These are phyloP conservation scores for Cnemophilus loriae DNA, from an alignment of 2,113 vertebrate species.

Conservation along the genomic window DNA sequence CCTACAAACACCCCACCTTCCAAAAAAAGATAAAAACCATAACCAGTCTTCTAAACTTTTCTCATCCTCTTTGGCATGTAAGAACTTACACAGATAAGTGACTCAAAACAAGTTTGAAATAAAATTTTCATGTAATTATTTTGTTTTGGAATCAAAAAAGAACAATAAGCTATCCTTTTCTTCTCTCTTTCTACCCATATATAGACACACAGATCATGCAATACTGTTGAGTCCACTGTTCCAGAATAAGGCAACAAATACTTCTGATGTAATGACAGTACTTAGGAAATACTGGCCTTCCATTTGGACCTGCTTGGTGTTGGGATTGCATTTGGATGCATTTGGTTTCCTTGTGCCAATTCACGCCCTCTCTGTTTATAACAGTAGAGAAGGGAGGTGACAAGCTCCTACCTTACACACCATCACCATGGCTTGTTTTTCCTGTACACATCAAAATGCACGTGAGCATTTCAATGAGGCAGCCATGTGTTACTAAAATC, in stretches of 20 bases:
- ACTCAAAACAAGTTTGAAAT: neutral
- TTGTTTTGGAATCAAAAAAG: neutral
- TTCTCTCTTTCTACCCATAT: neutral
- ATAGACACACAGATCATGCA: neutral
- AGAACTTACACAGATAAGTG: neutral
- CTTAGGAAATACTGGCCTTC: neutral
- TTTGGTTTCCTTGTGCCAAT: neutral
- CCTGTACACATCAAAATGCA: neutral
- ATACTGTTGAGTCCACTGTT: neutral
- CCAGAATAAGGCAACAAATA: neutral
- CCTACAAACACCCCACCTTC: rapidly evolving
- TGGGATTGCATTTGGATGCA: neutral
- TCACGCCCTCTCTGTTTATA: neutral
- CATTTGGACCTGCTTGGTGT: neutral
- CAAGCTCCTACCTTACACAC: neutral
- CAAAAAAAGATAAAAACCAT: neutral
- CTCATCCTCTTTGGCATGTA: neutral
- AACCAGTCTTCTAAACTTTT: neutral
- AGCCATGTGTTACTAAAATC: neutral
- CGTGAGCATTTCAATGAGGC: neutral
- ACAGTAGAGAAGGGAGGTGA: neutral
- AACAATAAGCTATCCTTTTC: neutral
- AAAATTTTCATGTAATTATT: neutral
- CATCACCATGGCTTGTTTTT: neutral
- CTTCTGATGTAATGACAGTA: neutral